Evolutionary conservation across 2,888 invertebrate genomes (phyloP).

Genomic region (Balanococcus diminutus): DNA sequence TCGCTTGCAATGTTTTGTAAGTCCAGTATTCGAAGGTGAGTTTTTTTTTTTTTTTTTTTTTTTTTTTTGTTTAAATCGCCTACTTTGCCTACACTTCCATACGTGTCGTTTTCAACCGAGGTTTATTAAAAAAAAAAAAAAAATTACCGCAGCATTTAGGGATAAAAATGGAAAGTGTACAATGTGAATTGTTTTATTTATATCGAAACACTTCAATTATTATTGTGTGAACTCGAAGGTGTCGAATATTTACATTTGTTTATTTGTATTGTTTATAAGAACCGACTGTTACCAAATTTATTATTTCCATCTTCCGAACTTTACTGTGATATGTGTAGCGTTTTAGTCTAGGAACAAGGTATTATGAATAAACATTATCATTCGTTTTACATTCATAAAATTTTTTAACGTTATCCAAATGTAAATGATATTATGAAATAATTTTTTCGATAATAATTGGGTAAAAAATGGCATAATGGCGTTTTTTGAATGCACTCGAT

Average conservation of each 20-base stretch:
- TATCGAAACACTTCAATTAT: not conserved
- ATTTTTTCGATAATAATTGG: conserved; percentile 25
- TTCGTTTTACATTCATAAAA: conserved; percentile 17
- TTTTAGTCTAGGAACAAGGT: conserved; percentile 42
- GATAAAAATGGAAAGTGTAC: not conserved
- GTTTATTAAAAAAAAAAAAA: not conserved
- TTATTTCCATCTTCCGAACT: conserved; percentile 55
- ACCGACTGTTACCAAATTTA: conserved; percentile 27
- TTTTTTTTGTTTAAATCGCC: no score
- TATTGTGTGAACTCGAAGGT: not conserved
- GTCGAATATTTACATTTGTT: conserved; percentile 8
- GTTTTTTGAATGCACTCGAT: not conserved
- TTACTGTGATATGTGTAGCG: conserved; percentile 55
- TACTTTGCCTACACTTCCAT: no score
- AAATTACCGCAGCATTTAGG: not conserved
- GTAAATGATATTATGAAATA: conserved; percentile 10
- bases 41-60: no score
- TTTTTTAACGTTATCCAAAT: conserved; percentile 23
- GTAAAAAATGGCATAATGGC: conserved; percentile 49
- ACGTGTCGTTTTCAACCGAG: not conserved
- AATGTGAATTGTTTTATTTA: not conserved
- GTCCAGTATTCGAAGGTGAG: no score
- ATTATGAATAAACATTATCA: conserved; percentile 25
- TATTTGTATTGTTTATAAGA: conserved; percentile 37
- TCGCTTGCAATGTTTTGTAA: no score